These are phyloP conservation scores for Erinaceus europaeus DNA, from an alignment of 2,113 vertebrate genomes.

Conservation along the genomic window DNA sequence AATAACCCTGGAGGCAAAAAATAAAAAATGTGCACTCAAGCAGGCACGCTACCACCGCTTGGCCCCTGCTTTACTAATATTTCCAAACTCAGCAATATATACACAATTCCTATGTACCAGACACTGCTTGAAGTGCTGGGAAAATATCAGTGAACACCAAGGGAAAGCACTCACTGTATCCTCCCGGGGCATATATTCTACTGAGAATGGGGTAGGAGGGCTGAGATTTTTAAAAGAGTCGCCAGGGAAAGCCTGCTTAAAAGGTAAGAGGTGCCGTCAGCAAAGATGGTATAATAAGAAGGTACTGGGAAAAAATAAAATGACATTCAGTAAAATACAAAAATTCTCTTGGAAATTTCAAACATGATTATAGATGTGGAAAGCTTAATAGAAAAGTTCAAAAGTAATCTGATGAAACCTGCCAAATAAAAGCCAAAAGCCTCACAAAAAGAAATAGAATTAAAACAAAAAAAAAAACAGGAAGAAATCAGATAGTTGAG, in stretches of 20 bases:
- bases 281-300: slow-evolving; percentile 10
- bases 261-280: neutral
- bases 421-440: neutral
- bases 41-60: too few relatives aligned
- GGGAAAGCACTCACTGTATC: neutral
- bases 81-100: too few relatives aligned
- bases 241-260: neutral
- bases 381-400: slow-evolving; percentile 38
- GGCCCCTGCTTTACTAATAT: too few relatives aligned
- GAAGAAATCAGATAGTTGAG: too few relatives aligned
- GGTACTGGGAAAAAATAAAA: neutral
- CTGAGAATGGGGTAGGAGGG: neutral
- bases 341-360: slow-evolving; percentile 44
- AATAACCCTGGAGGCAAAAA: too few relatives aligned
- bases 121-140: neutral
- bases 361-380: slow-evolving; percentile 24
- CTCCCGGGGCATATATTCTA: slow-evolving; percentile 3
- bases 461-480: too few relatives aligned
- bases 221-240: slow-evolving; percentile 20
- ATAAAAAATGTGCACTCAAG: too few relatives aligned
- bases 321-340: slow-evolving; percentile 39
- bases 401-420: slow-evolving; percentile 9
- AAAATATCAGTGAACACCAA: neutral
- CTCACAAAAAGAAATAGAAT: too few relatives aligned
- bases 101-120: neutral